A percentile compares a stretch with the other conserved stretches of the same genome.
phyloP scores from a whole-genome alignment of 2,113 vertebrate species.

The Chloropsis hardwickii region DNA sequence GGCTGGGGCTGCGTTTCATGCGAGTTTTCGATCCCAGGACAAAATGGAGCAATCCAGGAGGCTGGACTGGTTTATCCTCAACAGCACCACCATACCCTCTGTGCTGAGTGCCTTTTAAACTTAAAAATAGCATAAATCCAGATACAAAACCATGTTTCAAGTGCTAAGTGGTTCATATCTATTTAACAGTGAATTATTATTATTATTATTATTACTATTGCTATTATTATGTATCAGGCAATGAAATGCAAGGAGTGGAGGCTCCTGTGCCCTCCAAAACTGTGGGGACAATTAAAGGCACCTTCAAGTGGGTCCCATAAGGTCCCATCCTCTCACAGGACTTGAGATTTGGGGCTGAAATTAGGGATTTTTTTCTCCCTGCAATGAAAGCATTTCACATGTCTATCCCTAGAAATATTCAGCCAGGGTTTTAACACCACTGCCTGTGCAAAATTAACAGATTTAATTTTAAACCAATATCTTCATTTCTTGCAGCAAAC shows the following conservation, averaged over 20 bases:
- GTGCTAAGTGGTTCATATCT: not conserved
- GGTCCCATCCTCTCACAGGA: no score
- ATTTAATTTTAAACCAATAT: not conserved
- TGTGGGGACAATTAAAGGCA: not conserved
- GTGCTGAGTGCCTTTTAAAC: not conserved
- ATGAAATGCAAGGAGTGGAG: not conserved
- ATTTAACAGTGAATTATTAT: not conserved
- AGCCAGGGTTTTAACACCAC: not conserved
- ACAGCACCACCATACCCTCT: fast-evolving
- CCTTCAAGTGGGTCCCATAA: not conserved
- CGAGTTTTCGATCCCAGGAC: not conserved
- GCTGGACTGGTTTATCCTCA: not conserved
- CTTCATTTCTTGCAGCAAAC: not conserved
- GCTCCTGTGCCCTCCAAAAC: not conserved
- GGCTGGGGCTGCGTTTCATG: not conserved
- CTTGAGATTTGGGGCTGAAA: not conserved
- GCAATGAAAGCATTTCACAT: not conserved
- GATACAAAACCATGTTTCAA: not conserved
- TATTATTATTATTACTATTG: not conserved
- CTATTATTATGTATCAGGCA: no score
- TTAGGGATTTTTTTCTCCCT: not conserved
- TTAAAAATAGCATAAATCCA: not conserved
- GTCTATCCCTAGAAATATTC: not conserved
- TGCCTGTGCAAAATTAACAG: not conserved
- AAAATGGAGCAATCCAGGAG: fast-evolving